Percentiles rank a stretch among this genome's conserved stretches.
phyloP scores from a whole-genome alignment of 64 coral and sea anemone genomes.

The Anthopleura sola region DNA sequence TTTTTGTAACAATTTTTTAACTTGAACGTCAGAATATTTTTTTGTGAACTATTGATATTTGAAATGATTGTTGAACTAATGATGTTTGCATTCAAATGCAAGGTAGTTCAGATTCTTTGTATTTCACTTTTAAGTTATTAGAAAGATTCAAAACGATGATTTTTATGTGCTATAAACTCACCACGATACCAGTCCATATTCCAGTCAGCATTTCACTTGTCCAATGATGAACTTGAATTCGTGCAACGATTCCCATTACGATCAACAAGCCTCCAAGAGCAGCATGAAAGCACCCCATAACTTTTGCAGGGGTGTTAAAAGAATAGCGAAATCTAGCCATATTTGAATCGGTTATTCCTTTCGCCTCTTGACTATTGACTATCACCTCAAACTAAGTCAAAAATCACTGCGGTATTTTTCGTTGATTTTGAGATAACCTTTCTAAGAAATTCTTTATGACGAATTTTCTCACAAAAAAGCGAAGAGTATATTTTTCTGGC shows the following conservation, averaged over 20 bases:
- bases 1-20: too few species aligned
- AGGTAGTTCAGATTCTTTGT: not conserved
- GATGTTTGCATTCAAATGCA: too few species aligned
- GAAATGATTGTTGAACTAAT: too few species aligned
- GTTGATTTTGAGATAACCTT: not conserved
- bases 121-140: not conserved
- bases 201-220: not conserved
- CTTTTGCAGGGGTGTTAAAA: conserved; percentile 23
- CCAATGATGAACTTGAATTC: conserved; percentile 27
- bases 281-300: conserved; percentile 7
- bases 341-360: not conserved
- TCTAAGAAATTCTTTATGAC: not conserved
- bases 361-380: not conserved
- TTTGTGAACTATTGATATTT: too few species aligned
- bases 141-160: not conserved
- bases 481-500: not conserved
- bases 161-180: not conserved
- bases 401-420: not conserved
- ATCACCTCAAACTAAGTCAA: too few species aligned
- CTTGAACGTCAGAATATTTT: too few species aligned
- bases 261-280: conserved; percentile 13
- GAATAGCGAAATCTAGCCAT: conserved; percentile 5
- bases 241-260: conserved; percentile 1
- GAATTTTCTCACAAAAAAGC: not conserved
- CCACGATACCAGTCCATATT: conserved; percentile 24